These are phyloP conservation scores for Stenolophus ochropezus DNA, from an alignment of 2,888 invertebrate species.

Conservation along the genomic window DNA sequence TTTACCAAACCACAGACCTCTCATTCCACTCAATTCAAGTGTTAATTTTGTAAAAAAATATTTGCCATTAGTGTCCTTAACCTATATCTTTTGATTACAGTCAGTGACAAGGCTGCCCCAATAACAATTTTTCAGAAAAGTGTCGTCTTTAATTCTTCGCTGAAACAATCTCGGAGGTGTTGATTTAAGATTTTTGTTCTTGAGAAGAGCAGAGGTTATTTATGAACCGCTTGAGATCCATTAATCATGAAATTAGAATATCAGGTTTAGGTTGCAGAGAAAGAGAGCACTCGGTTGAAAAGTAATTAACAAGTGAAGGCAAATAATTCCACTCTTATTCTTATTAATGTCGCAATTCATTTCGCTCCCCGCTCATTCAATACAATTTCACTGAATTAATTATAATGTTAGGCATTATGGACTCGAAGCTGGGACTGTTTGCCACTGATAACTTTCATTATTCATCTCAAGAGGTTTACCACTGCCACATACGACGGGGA, in stretches of 20 bases:
- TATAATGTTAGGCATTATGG: slow-evolving; percentile 14
- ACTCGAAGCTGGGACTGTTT: slow-evolving; percentile 9
- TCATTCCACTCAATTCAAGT: no score
- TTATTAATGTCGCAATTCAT: slow-evolving; percentile 53
- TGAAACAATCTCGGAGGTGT: neutral
- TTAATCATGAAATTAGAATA: slow-evolving; percentile 51
- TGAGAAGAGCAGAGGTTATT: slow-evolving; percentile 3
- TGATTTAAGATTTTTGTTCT: neutral
- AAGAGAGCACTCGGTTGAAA: slow-evolving; percentile 32
- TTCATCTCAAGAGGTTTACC: neutral
- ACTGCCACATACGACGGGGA: neutral
- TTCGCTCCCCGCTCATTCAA: neutral
- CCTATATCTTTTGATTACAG: no score
- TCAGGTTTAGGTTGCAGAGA: slow-evolving; percentile 20
- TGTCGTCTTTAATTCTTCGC: neutral
- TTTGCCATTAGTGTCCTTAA: no score
- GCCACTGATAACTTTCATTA: slow-evolving; percentile 18
- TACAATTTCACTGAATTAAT: slow-evolving; percentile 25
- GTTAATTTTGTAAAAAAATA: no score
- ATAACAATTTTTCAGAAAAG: no score
- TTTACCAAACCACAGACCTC: no score
- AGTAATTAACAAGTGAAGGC: slow-evolving; percentile 49
- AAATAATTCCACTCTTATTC: slow-evolving; percentile 51
- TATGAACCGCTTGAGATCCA: slow-evolving; percentile 33
- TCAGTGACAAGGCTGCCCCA: no score